Conservation (phyloP, 2,797 vertebrate genomes). For the Adrianichthys oophorus region DNA sequence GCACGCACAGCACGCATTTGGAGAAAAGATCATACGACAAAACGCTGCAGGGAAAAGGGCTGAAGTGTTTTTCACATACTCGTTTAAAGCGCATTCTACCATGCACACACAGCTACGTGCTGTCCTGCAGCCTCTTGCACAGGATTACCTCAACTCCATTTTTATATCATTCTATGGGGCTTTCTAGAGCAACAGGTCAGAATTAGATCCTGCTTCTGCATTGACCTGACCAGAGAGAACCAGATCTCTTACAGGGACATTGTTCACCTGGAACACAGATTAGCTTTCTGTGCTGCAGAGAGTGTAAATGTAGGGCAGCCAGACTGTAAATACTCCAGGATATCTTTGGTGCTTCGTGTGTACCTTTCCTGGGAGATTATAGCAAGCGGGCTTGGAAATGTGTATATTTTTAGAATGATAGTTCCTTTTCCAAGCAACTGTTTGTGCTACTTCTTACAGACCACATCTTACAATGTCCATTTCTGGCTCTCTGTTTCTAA, state of each 20-base stretch:
- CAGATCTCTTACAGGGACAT: constrained; percentile 36
- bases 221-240: constrained; percentile 37
- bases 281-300: constrained; percentile 41
- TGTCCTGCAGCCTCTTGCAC: not conserved
- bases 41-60: not conserved
- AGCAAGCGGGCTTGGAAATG: constrained; percentile 27
- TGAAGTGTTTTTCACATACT: not conserved
- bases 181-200: constrained; percentile 27
- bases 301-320: constrained; percentile 58
- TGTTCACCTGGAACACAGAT: constrained; percentile 52
- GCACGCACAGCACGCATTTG: not conserved
- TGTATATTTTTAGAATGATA: constrained; percentile 58
- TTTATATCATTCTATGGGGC: constrained; percentile 13
- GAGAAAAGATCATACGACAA: not conserved
- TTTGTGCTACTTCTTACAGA: constrained; percentile 55
- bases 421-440: constrained; percentile 61
- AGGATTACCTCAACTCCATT: constrained; percentile 1
- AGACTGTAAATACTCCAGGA: constrained; percentile 61
- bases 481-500: constrained; percentile 56
- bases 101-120: constrained; percentile 1
- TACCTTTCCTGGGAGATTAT: constrained; percentile 49
- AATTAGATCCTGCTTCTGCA: constrained; percentile 30
- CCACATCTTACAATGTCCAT: constrained; percentile 55
- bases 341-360: constrained; percentile 26
- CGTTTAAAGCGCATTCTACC: constrained; percentile 1